These are phyloP conservation scores for honey bee (Apis mellifera) DNA, from an alignment of 1,140 invertebrate genomes.

Conservation along the genomic window Amel_HAv3.1 CM009936.2:3920501-3921000, in stretches of 20 bases:
- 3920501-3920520: background rate
- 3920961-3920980: conserved; percentile 24
- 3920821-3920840: conserved; percentile 77
- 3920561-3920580: conserved; percentile 34
- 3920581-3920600: background rate
- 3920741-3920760: conserved; percentile 71
- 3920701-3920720: conserved; percentile 26
- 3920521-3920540: conserved; percentile 1
- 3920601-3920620: background rate
- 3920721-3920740: conserved; percentile 68
- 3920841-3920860: conserved; percentile 45
- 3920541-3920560: conserved; percentile 32
- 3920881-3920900: conserved; percentile 36
- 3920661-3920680: conserved; percentile 38
- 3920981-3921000: conserved; percentile 45
- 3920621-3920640: conserved; percentile 12
- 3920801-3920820: conserved; percentile 75
- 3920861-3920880: conserved; percentile 42
- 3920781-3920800: conserved; percentile 78
- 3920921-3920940: conserved; percentile 27
- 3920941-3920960: conserved; percentile 44
- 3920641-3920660: conserved; percentile 38
- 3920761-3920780: conserved; percentile 74
- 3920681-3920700: conserved; percentile 36
- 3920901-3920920: conserved; percentile 57